Evolutionary conservation across 2,797 vertebrate species (phyloP).

Genomic region (Alauda arvensis): DNA sequence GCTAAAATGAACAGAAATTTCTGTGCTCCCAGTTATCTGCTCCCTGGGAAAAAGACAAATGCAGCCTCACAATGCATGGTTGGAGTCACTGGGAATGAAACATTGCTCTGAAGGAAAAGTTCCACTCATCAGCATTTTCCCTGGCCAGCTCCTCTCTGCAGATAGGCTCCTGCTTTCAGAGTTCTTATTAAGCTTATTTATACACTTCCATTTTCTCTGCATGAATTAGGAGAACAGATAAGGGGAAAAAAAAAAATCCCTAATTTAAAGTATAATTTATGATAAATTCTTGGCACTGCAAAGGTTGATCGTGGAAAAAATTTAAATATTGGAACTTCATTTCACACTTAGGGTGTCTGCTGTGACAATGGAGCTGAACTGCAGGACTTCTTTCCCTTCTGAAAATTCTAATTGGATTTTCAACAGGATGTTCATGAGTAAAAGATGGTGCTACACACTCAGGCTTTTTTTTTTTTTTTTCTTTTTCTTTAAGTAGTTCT

Average conservation of each 20-base stretch:
- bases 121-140: neutral
- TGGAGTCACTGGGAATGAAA: neutral
- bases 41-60: neutral
- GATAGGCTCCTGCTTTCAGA: neutral
- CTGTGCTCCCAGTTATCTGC: neutral
- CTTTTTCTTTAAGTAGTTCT: constrained; percentile 30
- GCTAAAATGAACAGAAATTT: neutral
- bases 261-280: constrained; percentile 37
- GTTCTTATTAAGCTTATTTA: constrained; percentile 3
- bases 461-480: neutral
- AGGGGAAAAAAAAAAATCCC: neutral
- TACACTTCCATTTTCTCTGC: neutral
- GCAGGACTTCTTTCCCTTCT: constrained; percentile 17
- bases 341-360: neutral
- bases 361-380: constrained; percentile 10
- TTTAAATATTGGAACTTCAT: neutral
- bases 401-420: constrained; percentile 44
- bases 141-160: neutral
- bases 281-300: neutral
- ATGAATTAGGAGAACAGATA: neutral
- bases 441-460: constrained; percentile 21
- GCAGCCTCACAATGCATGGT: neutral
- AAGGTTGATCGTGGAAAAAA: neutral
- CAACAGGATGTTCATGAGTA: constrained; percentile 28
- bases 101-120: neutral